Conservation (phyloP, 92 coral and sea anemone genomes). For the Parazoanthus atlanticus region DNA sequence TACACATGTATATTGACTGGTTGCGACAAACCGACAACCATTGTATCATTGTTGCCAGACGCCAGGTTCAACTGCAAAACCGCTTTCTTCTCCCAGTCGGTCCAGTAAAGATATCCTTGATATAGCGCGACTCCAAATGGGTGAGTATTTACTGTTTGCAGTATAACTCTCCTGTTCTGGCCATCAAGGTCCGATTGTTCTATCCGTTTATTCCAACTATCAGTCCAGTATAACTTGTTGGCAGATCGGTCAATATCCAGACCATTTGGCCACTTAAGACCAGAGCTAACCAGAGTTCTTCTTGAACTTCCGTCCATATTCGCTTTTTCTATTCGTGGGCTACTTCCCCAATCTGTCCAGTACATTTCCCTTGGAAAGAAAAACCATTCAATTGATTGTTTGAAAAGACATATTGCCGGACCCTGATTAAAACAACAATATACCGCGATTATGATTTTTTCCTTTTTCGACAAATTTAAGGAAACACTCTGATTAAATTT, state of each 20-base stretch:
- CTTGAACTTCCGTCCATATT: constrained; percentile 50
- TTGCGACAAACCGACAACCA: constrained; percentile 14
- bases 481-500: too few species aligned
- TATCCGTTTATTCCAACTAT: constrained; percentile 8
- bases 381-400: not conserved
- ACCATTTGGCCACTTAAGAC: constrained; percentile 11
- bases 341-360: constrained; percentile 59
- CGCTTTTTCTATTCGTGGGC: constrained; percentile 53
- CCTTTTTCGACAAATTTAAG: too few species aligned
- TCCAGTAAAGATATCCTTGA: constrained; percentile 30
- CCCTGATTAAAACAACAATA: too few species aligned
- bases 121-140: constrained; percentile 25
- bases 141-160: not conserved
- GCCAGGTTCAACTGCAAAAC: constrained; percentile 22
- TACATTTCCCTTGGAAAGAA: constrained; percentile 41
- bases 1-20: constrained; percentile 14
- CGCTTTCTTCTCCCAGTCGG: constrained; percentile 17
- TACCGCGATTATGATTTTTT: too few species aligned
- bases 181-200: constrained; percentile 41
- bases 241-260: constrained; percentile 5
- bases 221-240: constrained; percentile 51
- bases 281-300: constrained; percentile 15
- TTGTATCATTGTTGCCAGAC: constrained; percentile 14
- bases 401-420: too few species aligned
- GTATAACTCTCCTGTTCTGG: not conserved